Evolutionary conservation across 2,113 vertebrate genomes (phyloP).

Genomic region (Anhinga rufa): DNA sequence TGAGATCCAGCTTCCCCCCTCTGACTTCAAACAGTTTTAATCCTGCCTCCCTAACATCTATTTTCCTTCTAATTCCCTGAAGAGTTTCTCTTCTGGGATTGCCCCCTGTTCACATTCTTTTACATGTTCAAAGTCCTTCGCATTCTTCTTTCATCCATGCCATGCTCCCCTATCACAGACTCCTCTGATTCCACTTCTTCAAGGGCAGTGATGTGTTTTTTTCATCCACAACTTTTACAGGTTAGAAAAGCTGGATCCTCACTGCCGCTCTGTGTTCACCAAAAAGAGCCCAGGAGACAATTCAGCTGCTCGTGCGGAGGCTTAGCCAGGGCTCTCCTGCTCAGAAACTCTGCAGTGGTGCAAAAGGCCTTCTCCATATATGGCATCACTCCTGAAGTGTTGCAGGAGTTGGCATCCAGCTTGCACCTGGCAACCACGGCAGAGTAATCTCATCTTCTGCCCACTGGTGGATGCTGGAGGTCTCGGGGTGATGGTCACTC

Average conservation of each 20-base stretch:
- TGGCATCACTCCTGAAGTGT: background rate
- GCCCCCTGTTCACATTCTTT: constrained; percentile 38
- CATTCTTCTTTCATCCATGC: constrained; percentile 34
- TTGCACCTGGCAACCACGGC: background rate
- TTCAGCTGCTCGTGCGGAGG: background rate
- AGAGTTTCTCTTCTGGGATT: constrained; percentile 37
- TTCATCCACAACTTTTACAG: background rate
- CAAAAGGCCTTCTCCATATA: background rate
- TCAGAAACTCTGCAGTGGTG: accelerated
- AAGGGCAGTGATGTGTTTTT: constrained; percentile 32
- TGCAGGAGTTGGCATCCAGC: background rate
- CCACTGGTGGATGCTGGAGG: background rate
- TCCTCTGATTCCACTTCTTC: constrained; percentile 43
- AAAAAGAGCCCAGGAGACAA: background rate
- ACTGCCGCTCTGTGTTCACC: background rate
- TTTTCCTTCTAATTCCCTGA: constrained; percentile 51
- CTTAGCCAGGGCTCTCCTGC: background rate
- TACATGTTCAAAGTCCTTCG: constrained; percentile 54
- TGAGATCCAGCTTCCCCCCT: constrained; percentile 14
- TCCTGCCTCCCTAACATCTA: constrained; percentile 45
- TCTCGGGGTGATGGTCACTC: background rate
- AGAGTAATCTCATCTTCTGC: background rate
- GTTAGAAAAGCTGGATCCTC: background rate
- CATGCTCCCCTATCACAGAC: background rate
- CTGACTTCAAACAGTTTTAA: constrained; percentile 50